These are phyloP conservation scores for Philereme vetulata DNA, from an alignment of 2,888 invertebrate genomes.

Conservation along the genomic window DNA sequence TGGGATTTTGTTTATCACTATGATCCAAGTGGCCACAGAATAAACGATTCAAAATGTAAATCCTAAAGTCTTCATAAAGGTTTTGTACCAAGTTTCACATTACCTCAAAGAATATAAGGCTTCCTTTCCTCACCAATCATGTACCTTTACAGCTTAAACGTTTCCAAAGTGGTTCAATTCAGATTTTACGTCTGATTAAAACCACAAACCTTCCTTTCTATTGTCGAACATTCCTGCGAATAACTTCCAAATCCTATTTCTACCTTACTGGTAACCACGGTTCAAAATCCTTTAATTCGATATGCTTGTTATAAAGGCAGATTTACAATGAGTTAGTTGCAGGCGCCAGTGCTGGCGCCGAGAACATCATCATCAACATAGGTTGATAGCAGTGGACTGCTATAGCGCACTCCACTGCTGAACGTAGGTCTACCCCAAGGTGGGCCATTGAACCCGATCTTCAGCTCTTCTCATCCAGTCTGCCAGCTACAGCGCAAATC, in stretches of 20 bases:
- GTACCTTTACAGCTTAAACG: constrained; percentile 27
- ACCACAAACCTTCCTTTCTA: constrained; percentile 36
- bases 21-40: too few relatives aligned
- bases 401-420: too few relatives aligned
- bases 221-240: constrained; percentile 26
- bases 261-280: constrained; percentile 15
- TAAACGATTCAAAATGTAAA: too few relatives aligned
- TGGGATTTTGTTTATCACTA: too few relatives aligned
- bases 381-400: too few relatives aligned
- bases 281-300: constrained; percentile 10
- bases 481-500: too few relatives aligned
- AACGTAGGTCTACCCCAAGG: too few relatives aligned
- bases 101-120: constrained; percentile 16
- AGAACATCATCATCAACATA: too few relatives aligned
- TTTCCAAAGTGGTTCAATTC: constrained; percentile 33
- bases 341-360: too few relatives aligned
- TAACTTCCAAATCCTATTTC: constrained; percentile 7
- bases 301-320: constrained; percentile 4
- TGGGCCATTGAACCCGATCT: too few relatives aligned
- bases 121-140: constrained; percentile 18
- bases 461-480: too few relatives aligned
- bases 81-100: constrained; percentile 8
- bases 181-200: constrained; percentile 40
- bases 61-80: neutral
- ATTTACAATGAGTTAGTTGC: too few relatives aligned